phyloP scores from a whole-genome alignment of 2,113 vertebrate genomes.

The Erythrolamprus reginae region DNA sequence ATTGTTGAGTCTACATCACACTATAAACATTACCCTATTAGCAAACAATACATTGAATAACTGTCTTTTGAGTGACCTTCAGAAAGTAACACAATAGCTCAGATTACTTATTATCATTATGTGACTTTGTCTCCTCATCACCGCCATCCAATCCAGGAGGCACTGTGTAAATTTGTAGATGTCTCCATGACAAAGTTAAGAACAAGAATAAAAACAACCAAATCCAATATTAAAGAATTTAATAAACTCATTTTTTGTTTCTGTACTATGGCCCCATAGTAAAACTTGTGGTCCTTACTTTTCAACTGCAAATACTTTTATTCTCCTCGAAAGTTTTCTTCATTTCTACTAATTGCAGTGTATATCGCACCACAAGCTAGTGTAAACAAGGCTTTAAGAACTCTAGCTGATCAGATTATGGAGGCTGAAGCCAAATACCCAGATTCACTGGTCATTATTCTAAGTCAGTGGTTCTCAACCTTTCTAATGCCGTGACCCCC shows the following conservation, averaged over 20 bases:
- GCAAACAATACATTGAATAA: conserved; percentile 48
- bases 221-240: neutral
- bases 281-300: too few species aligned
- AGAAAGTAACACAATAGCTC: conserved; percentile 50
- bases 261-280: neutral
- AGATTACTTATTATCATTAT: conserved; percentile 56
- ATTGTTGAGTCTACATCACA: conserved; percentile 58
- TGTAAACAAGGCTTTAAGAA: too few species aligned
- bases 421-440: too few species aligned
- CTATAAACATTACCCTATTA: conserved; percentile 55
- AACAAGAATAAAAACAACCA: neutral
- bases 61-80: conserved; percentile 59
- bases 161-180: neutral
- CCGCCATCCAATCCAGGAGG: conserved; percentile 44
- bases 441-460: too few species aligned
- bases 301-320: too few species aligned
- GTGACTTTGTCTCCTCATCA: conserved; percentile 48
- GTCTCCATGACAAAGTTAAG: neutral
- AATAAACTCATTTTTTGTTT: neutral
- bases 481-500: too few species aligned
- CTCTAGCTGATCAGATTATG: too few species aligned
- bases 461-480: too few species aligned
- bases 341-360: too few species aligned
- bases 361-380: too few species aligned
- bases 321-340: too few species aligned